These are phyloP conservation scores for Gymnodraco acuticeps DNA, from an alignment of 2,797 vertebrate genomes.

Conservation along the genomic window DNA sequence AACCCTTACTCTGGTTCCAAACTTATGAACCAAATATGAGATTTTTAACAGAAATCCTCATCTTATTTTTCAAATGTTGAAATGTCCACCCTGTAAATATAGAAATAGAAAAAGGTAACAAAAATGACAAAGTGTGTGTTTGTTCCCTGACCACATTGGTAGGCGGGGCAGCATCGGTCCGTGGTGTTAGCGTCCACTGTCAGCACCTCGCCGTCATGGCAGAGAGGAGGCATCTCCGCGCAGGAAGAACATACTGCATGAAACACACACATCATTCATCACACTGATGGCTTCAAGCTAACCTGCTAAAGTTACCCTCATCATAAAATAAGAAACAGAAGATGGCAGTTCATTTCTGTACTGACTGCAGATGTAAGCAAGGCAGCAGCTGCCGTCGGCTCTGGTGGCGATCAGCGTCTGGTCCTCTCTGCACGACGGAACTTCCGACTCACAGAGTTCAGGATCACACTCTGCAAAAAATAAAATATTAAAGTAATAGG, in stretches of 20 bases:
- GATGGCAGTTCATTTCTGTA: not conserved
- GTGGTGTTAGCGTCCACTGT: slow-evolving; percentile 87
- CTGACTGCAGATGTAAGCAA: slow-evolving; percentile 93
- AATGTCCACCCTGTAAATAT: not conserved
- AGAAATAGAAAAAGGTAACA: not conserved
- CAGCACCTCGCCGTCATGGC: slow-evolving; percentile 91
- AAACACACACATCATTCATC: slow-evolving; percentile 27
- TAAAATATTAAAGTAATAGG: not conserved
- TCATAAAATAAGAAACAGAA: not conserved
- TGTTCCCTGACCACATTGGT: slow-evolving; percentile 90
- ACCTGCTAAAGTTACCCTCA: not conserved
- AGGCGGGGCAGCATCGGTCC: slow-evolving; percentile 92
- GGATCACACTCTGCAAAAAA: slow-evolving; percentile 91
- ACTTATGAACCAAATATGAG: not conserved
- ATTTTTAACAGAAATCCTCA: not conserved
- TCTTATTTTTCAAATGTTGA: not conserved
- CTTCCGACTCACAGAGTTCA: slow-evolving; percentile 86
- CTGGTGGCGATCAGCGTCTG: slow-evolving; percentile 88
- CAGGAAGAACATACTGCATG: slow-evolving; percentile 89
- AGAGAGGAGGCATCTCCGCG: slow-evolving; percentile 84
- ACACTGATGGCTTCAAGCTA: too few species aligned
- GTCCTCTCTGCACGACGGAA: slow-evolving; percentile 90
- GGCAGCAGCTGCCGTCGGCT: slow-evolving; percentile 91
- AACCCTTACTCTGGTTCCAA: not conserved
- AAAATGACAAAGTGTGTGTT: not conserved